Evolutionary conservation across 2,888 invertebrate genomes (phyloP), one percentile per base, ranked within the genome.

Genomic region (Dryobotodes eremita): DNA sequence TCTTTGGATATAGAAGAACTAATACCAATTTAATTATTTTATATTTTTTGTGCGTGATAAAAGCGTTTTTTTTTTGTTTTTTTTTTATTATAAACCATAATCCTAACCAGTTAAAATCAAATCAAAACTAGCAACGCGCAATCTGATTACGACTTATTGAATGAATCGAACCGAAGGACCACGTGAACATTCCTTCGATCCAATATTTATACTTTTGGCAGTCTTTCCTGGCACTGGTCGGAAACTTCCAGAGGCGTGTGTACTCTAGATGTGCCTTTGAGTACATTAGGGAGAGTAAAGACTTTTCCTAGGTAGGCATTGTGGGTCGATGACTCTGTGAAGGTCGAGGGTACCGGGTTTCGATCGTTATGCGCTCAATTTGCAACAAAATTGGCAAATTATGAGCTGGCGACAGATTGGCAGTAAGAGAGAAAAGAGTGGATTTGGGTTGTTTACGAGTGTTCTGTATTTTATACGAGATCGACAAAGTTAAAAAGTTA

Each of bases 121-220:
- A 42, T 42, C 5, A 42, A 64, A 46, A 55, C 26, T 23, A 36
- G 0, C 0, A 48, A 26, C n/a, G 75, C 42, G 65, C 15, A 68
- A 71, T 61, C 23, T 71, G 75, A 78, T 84, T 76, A 78, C 77
- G 20, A 80, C 46, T 59, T 31, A 79, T 77, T 75, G 57, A 79
- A 82, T 77, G 26, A 66, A 79, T 73, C 65, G 23, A 20, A 71
- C 66, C 15, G 20, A 75, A 64, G 69, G 64, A 65, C 57, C 13
- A 23, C 66, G 42, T 26, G 71, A 74, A 66, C 55, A 73, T 84
- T 77, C 75, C 75, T 72, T 62, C 11, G 15, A 61, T 53, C 6
- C 3, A 75, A 75, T 77, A 84, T 75, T 81, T 55, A 80, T 84
- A 87, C 61, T 70, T 84, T 90, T 90, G 90, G 90, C 91, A 90